Conservation (phyloP, 2,888 invertebrate genomes). For the Spodoptera littoralis region DNA sequence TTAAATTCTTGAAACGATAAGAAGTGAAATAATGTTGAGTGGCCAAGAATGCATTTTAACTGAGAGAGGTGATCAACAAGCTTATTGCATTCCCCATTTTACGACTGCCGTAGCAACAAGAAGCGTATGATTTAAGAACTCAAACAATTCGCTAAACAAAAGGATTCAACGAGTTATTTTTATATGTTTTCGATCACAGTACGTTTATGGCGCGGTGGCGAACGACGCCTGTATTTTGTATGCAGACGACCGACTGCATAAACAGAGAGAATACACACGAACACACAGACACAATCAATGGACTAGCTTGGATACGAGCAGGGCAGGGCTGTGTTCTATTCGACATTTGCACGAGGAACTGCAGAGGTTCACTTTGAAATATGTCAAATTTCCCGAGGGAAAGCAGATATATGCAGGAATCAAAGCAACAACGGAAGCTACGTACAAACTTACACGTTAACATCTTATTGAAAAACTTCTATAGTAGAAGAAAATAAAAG, state of each 20-base stretch:
- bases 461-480: conserved; percentile 23
- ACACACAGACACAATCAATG: conserved; percentile 46
- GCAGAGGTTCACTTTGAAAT: conserved; percentile 14
- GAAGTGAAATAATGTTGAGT: no score
- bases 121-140: conserved; percentile 23
- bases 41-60: neutral
- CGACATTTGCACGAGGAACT: conserved; percentile 18
- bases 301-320: conserved; percentile 32
- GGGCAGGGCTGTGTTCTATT: conserved; percentile 20
- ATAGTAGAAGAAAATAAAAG: conserved; percentile 9
- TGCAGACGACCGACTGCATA: conserved; percentile 69
- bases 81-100: conserved; percentile 27
- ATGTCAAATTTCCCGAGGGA: conserved; percentile 7
- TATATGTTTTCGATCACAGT: conserved; percentile 57
- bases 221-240: conserved; percentile 61
- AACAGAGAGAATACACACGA: conserved; percentile 56
- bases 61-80: conserved; percentile 8
- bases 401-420: conserved; percentile 15
- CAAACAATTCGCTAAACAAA: conserved; percentile 34
- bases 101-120: conserved; percentile 26
- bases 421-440: conserved; percentile 5
- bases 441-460: conserved; percentile 1
- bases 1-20: no score
- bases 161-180: conserved; percentile 47
- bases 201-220: conserved; percentile 36